Base-by-base conservation (phyloP, 2,797 vertebrate species). In the Artibeus jamaicensis region DNA sequence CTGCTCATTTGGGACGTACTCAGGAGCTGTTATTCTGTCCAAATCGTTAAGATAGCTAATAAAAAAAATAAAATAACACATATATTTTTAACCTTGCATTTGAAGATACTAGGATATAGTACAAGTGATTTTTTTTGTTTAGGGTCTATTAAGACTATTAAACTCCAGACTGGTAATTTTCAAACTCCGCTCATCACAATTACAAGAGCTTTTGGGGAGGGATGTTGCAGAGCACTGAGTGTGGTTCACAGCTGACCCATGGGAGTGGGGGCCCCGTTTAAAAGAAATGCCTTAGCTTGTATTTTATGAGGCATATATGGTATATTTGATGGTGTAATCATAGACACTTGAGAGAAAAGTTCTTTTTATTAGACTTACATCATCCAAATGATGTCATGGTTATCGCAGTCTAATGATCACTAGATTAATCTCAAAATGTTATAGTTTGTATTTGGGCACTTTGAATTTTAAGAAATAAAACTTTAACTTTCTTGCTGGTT, bases 1-100 rank as follows among this genome's bases (percentile, higher is more conserved):
- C 91, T 99, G 98, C 29, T 99, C 98, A 19, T 93, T 98, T 1
- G 98, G 98, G 50, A 98, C 90, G 0, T 99, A 98, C 15, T 95
- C 97, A 2, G 97, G 93, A 77, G 92, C 96, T 65, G 98, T 97
- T 92, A 98, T 8, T 95, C 98, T 98, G 2, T 98, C 98, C 95
- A 98, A 91, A 81, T 98, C 97, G 0, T 98, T 98, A 81, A 98
- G 98, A 88, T 99, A 99, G 86, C 98, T 99, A 32, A 93, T 19
- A 55, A 68, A 90, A 84, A 24, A 83, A 26, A 34, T 0, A 57
- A 59, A 65, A 77, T 26, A 70, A n/a, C 9, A 84, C 46, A 19
- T 32, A 26, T 32, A 48, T 57, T 68, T 92, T 93, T 42, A 44
- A 85, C 4, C 89, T 59, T 55, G 16, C n/a, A 48, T 81, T 74